These are phyloP conservation scores for Brachypteracias leptosomus DNA, from an alignment of 2,113 vertebrate genomes.

Conservation along the genomic window DNA sequence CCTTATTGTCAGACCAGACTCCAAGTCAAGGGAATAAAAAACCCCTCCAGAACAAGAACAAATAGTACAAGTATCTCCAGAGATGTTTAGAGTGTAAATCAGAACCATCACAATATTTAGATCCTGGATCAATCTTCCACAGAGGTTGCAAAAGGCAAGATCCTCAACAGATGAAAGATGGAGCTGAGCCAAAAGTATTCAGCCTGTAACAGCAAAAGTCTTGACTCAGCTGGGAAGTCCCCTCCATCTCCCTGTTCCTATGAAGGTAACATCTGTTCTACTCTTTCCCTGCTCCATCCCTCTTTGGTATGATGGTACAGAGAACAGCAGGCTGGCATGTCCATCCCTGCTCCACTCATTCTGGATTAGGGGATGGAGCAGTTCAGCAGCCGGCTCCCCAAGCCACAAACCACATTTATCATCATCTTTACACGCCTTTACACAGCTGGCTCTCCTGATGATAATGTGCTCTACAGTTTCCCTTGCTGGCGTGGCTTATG, in stretches of 20 bases:
- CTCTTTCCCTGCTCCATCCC: not conserved
- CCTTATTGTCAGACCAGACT: not conserved
- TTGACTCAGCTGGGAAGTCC: not conserved
- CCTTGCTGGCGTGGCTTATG: constrained; percentile 62
- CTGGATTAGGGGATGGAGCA: not conserved
- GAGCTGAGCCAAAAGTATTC: not conserved
- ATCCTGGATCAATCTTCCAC: not conserved
- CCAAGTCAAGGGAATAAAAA: not conserved
- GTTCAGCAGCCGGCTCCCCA: constrained; percentile 15
- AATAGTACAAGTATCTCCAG: not conserved
- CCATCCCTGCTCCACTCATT: not conserved
- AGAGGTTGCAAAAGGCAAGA: not conserved
- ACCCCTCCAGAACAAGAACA: not conserved
- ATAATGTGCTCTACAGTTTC: constrained; percentile 65
- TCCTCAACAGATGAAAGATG: not conserved
- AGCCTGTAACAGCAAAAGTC: not conserved
- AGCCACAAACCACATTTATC: constrained; percentile 41
- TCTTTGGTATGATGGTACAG: not conserved
- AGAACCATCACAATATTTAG: not conserved
- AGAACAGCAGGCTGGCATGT: not conserved
- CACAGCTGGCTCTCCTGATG: constrained; percentile 65
- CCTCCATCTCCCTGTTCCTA: not conserved
- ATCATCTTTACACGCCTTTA: constrained; percentile 54
- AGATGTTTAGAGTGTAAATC: not conserved
- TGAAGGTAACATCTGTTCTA: constrained; percentile 16